These are phyloP conservation scores for Diadumene lineata DNA, from an alignment of 92 coral and sea anemone species.

Conservation along the genomic window DNA sequence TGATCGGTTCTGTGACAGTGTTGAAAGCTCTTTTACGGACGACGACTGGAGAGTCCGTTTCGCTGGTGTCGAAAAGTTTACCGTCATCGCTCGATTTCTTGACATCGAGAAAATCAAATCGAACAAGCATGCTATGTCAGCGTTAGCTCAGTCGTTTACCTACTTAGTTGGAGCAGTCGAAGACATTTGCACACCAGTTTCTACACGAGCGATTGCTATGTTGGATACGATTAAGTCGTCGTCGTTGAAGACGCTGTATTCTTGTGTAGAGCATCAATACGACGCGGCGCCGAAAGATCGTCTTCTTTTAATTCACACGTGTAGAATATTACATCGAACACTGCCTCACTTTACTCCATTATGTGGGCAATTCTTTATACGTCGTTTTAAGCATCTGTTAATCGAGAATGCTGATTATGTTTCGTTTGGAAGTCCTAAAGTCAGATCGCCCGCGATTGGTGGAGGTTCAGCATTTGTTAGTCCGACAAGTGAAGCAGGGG, in stretches of 20 bases:
- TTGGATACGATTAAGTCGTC: constrained; percentile 84
- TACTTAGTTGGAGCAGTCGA: constrained; percentile 97
- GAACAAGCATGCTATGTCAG: constrained; percentile 87
- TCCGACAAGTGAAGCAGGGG: constrained; percentile 57
- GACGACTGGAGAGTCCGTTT: constrained; percentile 94
- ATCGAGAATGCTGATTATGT: constrained; percentile 96
- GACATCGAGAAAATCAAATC: constrained; percentile 83
- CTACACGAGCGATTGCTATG: constrained; percentile 77
- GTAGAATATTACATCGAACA: constrained; percentile 83
- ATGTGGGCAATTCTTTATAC: constrained; percentile 92
- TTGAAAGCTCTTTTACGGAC: constrained; percentile 80
- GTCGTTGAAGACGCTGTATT: constrained; percentile 76
- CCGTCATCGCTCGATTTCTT: constrained; percentile 86
- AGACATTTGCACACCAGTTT: constrained; percentile 95
- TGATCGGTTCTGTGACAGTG: constrained; percentile 89
- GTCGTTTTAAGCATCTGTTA: constrained; percentile 91
- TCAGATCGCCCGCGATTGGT: constrained; percentile 60
- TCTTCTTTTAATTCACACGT: constrained; percentile 91
- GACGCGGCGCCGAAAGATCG: constrained; percentile 89
- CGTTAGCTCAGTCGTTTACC: constrained; percentile 91
- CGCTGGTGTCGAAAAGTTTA: constrained; percentile 86
- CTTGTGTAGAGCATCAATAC: constrained; percentile 88
- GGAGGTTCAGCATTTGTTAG: constrained; percentile 50
- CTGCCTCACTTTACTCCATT: constrained; percentile 93
- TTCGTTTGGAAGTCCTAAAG: constrained; percentile 80